phyloP scores from a whole-genome alignment of 2,888 invertebrate genomes.

The Ceramica pisi region DNA sequence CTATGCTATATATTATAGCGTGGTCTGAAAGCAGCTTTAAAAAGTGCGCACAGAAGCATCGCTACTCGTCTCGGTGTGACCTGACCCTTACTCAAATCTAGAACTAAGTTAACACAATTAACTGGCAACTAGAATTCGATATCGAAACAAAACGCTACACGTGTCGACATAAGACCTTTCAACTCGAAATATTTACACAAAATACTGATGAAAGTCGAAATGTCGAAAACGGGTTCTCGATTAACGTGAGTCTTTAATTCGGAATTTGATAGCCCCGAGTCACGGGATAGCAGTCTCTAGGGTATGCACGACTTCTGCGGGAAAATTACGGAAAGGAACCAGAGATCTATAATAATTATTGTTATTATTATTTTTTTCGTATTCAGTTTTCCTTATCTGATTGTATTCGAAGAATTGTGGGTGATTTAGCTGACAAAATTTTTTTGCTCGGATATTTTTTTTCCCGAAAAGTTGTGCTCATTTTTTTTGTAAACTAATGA shows the following conservation, averaged over 20 bases:
- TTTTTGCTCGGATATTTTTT: not conserved
- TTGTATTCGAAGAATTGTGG: conserved; percentile 13
- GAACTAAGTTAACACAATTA: conserved; percentile 8
- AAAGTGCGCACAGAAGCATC: too few species aligned
- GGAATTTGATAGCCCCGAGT: conserved; percentile 54
- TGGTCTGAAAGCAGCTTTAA: too few species aligned
- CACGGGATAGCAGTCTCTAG: conserved; percentile 52
- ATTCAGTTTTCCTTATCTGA: conserved; percentile 20
- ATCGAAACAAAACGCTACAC: conserved; percentile 46
- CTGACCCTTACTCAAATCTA: not conserved
- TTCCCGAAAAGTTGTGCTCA: too few species aligned
- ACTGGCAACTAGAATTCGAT: conserved; percentile 11
- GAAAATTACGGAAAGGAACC: conserved; percentile 38
- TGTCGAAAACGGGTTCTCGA: conserved; percentile 42
- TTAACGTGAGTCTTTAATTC: conserved; percentile 47
- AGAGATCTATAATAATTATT: conserved; percentile 48
- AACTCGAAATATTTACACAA: conserved; percentile 52
- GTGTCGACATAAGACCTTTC: conserved; percentile 17
- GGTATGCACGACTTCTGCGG: conserved; percentile 18
- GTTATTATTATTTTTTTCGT: conserved; percentile 27
- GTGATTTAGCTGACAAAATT: not conserved
- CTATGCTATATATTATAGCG: too few species aligned
- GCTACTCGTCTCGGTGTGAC: not conserved
- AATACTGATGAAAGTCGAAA: conserved; percentile 41
- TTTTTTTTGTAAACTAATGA: not conserved